phyloP scores from a whole-genome alignment of 2,113 vertebrate genomes.

The Manacus vitellinus region DNA sequence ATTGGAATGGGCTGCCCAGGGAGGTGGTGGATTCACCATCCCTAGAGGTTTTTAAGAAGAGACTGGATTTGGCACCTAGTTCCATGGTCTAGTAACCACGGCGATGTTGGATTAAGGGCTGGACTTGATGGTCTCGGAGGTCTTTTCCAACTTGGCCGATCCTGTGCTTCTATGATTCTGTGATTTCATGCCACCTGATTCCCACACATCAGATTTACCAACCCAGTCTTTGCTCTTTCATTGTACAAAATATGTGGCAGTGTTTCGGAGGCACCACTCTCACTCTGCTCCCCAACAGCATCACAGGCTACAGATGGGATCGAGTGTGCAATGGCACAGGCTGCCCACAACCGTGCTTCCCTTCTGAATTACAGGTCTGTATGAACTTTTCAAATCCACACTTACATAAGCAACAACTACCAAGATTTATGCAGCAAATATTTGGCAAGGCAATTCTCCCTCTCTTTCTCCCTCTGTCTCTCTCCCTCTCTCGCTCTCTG shows the following conservation, averaged over 20 bases:
- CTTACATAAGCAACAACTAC: background rate
- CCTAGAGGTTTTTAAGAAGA: too few species aligned
- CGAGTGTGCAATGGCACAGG: background rate
- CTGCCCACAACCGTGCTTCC: background rate
- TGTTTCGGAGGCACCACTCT: rapidly evolving
- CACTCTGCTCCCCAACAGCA: rapidly evolving
- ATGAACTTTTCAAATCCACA: background rate
- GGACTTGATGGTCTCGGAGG: too few species aligned
- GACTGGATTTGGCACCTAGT: too few species aligned
- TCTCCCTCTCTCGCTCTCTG: background rate
- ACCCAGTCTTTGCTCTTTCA: background rate
- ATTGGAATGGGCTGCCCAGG: too few species aligned
- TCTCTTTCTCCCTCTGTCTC: background rate
- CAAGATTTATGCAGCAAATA: background rate
- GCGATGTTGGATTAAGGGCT: too few species aligned
- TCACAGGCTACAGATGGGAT: rapidly evolving
- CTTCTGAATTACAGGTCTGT: background rate
- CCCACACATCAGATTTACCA: background rate
- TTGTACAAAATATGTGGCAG: rapidly evolving
- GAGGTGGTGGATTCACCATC: too few species aligned
- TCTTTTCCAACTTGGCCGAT: too few species aligned
- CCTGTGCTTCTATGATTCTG: too few species aligned
- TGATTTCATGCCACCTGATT: background rate
- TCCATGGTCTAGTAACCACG: too few species aligned
- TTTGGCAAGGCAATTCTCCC: background rate